Evolutionary conservation across 2,113 vertebrate species (phyloP), one percentile per base, ranked within the genome.

Genomic region (Asarcornis scutulata): DNA sequence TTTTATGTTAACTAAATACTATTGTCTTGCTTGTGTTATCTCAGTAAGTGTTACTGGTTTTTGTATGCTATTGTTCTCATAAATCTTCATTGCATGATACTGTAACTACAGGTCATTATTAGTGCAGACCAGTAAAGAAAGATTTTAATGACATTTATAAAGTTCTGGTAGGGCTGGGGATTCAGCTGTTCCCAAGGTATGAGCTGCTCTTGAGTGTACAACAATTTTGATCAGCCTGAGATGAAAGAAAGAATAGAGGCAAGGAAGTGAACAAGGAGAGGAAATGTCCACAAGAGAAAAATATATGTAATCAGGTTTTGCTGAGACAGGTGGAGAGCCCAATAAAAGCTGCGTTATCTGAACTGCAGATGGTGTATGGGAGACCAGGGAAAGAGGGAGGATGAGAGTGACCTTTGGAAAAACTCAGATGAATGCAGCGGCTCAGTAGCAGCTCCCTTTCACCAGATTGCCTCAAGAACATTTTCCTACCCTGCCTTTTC

Each of bases 401-500:
- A 38, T 40, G n/a, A 72, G 67, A 82, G 31, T 67, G 63, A 94
- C 84, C 62, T 94, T 87, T 85, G 87, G 82, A 92, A 88, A 80
- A 91, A 87, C 36, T 21, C 17, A 1, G 4, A 27, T 36, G 66
- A 91, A 78, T 64, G 34, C 67, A 82, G 48, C 1, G 4, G 50
- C 46, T 88, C 44, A 71, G 50, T 36, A 83, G 44, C 55, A 82
- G 58, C 50, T 94, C 55, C 50, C 71, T 94, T 82, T 76, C 63
- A 76, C 75, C 59, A 85, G 36, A 46, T 56, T 73, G 40, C 59
- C 50, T 89, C 72, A 73, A 69, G 59, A 94, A 85, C 63, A 32
- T n/a, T 76, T 89, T 94, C 42, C 31, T 79, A 34, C 50, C 56
- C 86, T 93, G 66, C 46, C 62, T 85, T 91, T 79, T 71, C 84